phyloP scores from a whole-genome alignment of 2,888 invertebrate species.

The Drosophila buzzatii region DNA sequence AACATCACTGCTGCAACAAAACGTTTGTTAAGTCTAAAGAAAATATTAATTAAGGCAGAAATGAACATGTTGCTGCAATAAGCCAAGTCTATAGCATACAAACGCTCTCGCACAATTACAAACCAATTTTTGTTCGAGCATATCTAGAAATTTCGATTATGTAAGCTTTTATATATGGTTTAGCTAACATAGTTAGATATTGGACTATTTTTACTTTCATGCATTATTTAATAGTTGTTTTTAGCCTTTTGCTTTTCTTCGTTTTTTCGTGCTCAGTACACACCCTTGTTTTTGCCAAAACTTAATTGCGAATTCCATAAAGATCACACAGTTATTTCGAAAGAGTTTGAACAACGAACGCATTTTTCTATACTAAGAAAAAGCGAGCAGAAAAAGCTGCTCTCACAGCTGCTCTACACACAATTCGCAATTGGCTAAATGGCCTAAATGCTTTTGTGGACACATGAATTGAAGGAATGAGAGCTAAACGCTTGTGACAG shows the following conservation, averaged over 20 bases:
- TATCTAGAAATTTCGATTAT: constrained; percentile 6
- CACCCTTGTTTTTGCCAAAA: constrained; percentile 10
- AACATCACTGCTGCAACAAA: not conserved
- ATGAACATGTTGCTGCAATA: not conserved
- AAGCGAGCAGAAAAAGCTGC: constrained; percentile 11
- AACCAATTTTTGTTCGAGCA: not conserved
- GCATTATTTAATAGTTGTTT: constrained; percentile 2
- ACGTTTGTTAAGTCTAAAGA: not conserved
- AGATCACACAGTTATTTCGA: constrained; percentile 5
- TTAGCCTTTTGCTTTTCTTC: not conserved
- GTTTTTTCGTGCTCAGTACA: not conserved
- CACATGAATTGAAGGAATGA: constrained; percentile 11
- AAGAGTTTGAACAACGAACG: constrained; percentile 8
- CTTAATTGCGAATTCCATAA: constrained; percentile 7
- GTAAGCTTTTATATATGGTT: not conserved
- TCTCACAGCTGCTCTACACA: constrained; percentile 8
- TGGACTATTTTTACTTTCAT: not conserved
- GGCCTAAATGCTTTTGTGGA: constrained; percentile 14
- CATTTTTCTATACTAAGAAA: constrained; percentile 5
- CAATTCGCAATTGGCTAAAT: constrained; percentile 14
- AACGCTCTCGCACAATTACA: not conserved
- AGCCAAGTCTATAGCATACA: not conserved
- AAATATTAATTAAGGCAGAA: not conserved
- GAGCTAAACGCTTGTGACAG: constrained; percentile 8
- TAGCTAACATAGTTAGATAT: not conserved